A percentile compares a stretch with the other conserved stretches of the same genome.
Evolutionary conservation across 2,797 vertebrate genomes (phyloP).

Genomic region (Pipistrellus nathusii): DNA sequence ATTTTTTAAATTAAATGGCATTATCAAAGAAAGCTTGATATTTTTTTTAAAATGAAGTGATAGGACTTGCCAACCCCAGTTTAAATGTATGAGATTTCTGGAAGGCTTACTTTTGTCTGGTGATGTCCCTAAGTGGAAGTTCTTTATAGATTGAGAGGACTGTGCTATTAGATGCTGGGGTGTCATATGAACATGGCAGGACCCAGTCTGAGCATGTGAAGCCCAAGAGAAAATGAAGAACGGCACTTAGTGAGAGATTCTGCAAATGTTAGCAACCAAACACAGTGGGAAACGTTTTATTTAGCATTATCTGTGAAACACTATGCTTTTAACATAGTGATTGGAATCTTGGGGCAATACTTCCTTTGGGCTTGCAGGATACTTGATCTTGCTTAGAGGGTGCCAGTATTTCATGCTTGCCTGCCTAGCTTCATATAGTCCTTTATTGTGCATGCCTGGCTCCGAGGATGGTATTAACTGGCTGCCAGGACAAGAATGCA

Average conservation of each 20-base stretch:
- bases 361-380: constrained; percentile 62
- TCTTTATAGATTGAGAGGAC: background rate
- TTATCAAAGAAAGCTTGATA: background rate
- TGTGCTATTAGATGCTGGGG: background rate
- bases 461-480: constrained; percentile 53
- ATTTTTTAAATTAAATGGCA: background rate
- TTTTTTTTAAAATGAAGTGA: background rate
- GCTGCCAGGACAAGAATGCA: constrained; percentile 31
- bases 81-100: constrained; percentile 38
- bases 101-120: background rate
- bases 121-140: background rate
- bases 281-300: constrained; percentile 57
- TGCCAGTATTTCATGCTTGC: constrained; percentile 50
- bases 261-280: constrained; percentile 57
- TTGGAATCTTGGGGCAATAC: constrained; percentile 56
- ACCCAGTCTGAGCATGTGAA: background rate
- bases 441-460: constrained; percentile 66
- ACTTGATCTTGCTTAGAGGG: constrained; percentile 64
- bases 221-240: constrained; percentile 22
- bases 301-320: constrained; percentile 68
- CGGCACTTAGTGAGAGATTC: constrained; percentile 43
- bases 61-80: background rate
- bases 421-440: constrained; percentile 42
- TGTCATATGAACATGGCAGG: background rate
- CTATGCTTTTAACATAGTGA: constrained; percentile 10